These are phyloP conservation scores for Sepioteuthis lessoniana DNA, from an alignment of 2,888 invertebrate genomes.

Conservation along the genomic window DNA sequence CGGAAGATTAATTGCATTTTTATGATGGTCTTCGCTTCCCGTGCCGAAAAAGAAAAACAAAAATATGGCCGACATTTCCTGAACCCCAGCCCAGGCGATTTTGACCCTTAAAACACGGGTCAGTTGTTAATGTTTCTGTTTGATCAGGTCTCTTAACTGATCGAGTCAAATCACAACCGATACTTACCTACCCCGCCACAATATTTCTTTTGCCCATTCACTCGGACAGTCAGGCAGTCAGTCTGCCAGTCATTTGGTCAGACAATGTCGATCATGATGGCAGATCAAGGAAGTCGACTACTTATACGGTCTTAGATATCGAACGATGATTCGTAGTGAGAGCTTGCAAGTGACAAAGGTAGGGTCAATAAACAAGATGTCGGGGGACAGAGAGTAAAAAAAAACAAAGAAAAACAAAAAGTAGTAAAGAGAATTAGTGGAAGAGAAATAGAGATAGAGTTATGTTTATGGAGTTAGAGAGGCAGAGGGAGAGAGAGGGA, in stretches of 20 bases:
- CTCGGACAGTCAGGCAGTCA: not conserved
- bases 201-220: not conserved
- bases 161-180: not conserved
- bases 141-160: not conserved
- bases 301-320: not conserved
- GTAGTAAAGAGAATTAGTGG: too few relatives aligned
- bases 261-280: not conserved
- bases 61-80: not conserved
- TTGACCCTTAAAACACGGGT: not conserved
- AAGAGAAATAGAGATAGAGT: too few relatives aligned
- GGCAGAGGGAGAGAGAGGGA: too few relatives aligned
- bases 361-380: too few relatives aligned
- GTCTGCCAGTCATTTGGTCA: not conserved
- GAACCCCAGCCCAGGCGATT: not conserved
- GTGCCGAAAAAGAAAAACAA: not conserved
- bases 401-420: too few relatives aligned
- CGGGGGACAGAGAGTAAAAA: too few relatives aligned
- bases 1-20: not conserved
- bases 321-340: not conserved
- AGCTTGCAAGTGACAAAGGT: too few relatives aligned
- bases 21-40: not conserved
- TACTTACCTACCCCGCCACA: not conserved
- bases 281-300: not conserved
- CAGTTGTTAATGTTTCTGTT: not conserved
- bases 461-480: too few relatives aligned